Evolutionary conservation across 1,140 invertebrate species (phyloP).

Genomic region (Drosophila lacteicornis): DNA sequence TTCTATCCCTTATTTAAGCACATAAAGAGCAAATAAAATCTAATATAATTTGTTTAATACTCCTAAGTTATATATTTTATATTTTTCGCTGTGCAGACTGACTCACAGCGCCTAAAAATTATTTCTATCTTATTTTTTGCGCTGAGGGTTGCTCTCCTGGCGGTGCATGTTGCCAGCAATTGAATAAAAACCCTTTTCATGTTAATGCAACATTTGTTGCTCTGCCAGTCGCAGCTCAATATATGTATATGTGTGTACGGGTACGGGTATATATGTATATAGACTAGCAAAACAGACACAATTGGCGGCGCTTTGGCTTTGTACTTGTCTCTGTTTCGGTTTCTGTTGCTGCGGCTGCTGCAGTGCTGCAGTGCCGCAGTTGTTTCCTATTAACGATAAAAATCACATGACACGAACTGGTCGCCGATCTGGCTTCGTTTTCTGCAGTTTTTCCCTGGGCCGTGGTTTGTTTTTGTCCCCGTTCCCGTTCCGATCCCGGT

Average conservation of each 20-base stretch:
- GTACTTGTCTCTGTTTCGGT: conserved; percentile 61
- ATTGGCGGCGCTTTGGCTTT: conserved; percentile 73
- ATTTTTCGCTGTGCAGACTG: conserved; percentile 20
- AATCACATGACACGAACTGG: conserved; percentile 83
- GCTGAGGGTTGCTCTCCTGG: conserved; percentile 11
- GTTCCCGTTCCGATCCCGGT: conserved; percentile 13
- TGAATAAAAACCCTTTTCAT: conserved; percentile 82
- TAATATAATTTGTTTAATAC: background rate
- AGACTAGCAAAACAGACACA: conserved; percentile 40
- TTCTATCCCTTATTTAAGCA: no score
- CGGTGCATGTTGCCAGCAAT: conserved; percentile 70
- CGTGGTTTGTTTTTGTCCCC: conserved; percentile 41
- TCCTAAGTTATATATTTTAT: background rate
- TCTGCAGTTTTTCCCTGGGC: conserved; percentile 47
- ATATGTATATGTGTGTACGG: conserved; percentile 7
- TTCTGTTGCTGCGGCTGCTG: conserved; percentile 19
- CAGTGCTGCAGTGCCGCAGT: conserved; percentile 45
- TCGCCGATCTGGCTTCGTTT: conserved; percentile 74
- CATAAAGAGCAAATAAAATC: no score
- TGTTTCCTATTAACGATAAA: conserved; percentile 83
- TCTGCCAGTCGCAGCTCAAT: conserved; percentile 43
- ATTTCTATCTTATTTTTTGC: conserved; percentile 15
- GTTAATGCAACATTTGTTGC: conserved; percentile 77
- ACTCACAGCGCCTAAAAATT: conserved; percentile 29
- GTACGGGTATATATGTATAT: conserved; percentile 11